A percentile compares a stretch with the other conserved stretches of the same genome.
Evolutionary conservation across 2,113 vertebrate species (phyloP).

Genomic region (Montifringilla adamsi): DNA sequence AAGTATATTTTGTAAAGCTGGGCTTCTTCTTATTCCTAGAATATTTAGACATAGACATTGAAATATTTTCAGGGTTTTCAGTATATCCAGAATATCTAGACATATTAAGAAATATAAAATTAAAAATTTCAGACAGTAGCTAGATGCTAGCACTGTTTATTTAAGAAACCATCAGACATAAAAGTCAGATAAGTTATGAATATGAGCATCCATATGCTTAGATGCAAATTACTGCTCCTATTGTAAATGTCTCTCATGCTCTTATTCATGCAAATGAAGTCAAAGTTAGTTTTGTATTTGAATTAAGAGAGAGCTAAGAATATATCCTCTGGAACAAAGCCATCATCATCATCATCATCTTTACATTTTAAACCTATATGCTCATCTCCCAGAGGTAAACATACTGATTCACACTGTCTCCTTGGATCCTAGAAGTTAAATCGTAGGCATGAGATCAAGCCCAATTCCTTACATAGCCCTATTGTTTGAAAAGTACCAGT

Average conservation of each 20-base stretch:
- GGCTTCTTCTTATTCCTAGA: not conserved
- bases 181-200: not conserved
- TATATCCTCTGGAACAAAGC: not conserved
- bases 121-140: not conserved
- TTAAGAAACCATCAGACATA: not conserved
- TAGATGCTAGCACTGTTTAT: not conserved
- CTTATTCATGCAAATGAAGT: not conserved
- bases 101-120: not conserved
- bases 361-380: not conserved
- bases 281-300: not conserved
- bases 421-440: not conserved
- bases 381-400: not conserved
- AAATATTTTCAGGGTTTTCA: not conserved
- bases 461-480: not conserved
- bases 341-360: not conserved
- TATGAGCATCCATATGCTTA: not conserved
- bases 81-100: not conserved
- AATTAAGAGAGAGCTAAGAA: not conserved
- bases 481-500: not conserved
- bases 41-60: not conserved
- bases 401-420: not conserved
- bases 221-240: not conserved
- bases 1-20: not conserved
- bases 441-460: not conserved
- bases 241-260: not conserved